Evolutionary conservation across 2,888 invertebrate genomes (phyloP), one percentile per base, ranked within the genome.

Genomic region (Agrochola lota): DNA sequence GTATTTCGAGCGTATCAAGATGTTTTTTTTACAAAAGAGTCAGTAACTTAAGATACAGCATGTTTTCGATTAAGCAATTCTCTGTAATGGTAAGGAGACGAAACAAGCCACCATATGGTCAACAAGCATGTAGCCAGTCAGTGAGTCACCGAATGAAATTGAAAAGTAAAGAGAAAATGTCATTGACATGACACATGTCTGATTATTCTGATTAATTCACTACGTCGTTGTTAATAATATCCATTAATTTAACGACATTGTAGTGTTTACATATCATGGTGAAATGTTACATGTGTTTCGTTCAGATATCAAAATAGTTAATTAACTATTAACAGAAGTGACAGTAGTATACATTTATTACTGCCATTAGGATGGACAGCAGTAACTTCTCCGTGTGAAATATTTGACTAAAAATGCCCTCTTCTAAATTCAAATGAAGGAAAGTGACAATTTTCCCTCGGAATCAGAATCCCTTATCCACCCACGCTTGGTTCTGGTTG

Each of bases 151-250:
- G 77, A 72, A 81, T 81, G 72, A 81, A 81, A 81, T 85, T 81
- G 78, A 80, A 83, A 85, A 85, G 76, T 76, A 83, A 81, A 85
- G 88, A 77, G 86, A 85, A 86, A 87, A 85, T 87, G 76, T 75
- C 86, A 85, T 57, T 71, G 49, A 72, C 78, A 68, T 85, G 86
- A 83, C 83, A 87, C 80, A 81, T 71, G 80, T 71, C 79, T 73
- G 77, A 79, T 87, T 86, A 83, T 82, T 84, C 68, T 79, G 82
- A 81, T 83, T 73, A 80, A 87, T 80, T 80, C 74, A 80, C 77
- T 78, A 74, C 77, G 49, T 60, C 60, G 73, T 69, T 74, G 71
- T 83, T 80, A 60, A 77, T 80, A 60, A 77, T 83, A 77, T 77
- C 67, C 71, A 75, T 78, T 80, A 70, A 71, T 62, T 72, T 77